Evolutionary conservation across 2,888 invertebrate species (phyloP).

Genomic region (Molanna angustata): DNA sequence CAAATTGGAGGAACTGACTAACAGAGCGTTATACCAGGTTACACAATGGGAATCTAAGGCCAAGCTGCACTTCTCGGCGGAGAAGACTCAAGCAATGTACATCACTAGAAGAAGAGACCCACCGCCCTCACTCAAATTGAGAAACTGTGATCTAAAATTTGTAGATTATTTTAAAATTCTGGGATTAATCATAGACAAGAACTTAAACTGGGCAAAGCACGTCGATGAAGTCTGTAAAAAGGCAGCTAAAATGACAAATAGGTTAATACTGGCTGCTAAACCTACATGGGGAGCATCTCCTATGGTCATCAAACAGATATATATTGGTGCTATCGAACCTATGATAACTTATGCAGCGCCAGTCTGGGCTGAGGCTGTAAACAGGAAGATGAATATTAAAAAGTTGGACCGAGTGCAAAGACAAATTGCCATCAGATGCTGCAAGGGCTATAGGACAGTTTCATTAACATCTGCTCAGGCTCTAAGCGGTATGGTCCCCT

Average conservation of each 20-base stretch:
- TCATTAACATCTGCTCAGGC: conserved; percentile 5
- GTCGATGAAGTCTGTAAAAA: conserved; percentile 7
- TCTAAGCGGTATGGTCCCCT: background rate
- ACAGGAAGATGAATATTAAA: background rate
- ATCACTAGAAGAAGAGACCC: background rate
- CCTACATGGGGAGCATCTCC: conserved; percentile 6
- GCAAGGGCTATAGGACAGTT: conserved; percentile 6
- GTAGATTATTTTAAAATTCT: background rate
- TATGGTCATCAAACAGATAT: background rate
- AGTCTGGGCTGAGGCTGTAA: conserved; percentile 2
- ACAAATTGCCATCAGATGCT: conserved; percentile 3
- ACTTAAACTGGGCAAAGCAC: conserved; percentile 5
- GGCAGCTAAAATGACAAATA: background rate
- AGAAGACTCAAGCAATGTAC: conserved; percentile 4
- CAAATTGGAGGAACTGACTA: background rate
- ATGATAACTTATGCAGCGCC: conserved; percentile 5
- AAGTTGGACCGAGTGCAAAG: conserved; percentile 4
- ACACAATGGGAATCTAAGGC: background rate
- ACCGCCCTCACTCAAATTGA: background rate
- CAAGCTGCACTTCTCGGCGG: conserved; percentile 1
- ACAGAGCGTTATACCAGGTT: background rate
- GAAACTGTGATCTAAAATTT: background rate
- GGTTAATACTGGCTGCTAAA: background rate
- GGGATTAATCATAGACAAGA: conserved; percentile 7
- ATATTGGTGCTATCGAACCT: conserved; percentile 2